Evolutionary conservation across 2,113 vertebrate genomes (phyloP).

Genomic region (Isurus oxyrinchus): DNA sequence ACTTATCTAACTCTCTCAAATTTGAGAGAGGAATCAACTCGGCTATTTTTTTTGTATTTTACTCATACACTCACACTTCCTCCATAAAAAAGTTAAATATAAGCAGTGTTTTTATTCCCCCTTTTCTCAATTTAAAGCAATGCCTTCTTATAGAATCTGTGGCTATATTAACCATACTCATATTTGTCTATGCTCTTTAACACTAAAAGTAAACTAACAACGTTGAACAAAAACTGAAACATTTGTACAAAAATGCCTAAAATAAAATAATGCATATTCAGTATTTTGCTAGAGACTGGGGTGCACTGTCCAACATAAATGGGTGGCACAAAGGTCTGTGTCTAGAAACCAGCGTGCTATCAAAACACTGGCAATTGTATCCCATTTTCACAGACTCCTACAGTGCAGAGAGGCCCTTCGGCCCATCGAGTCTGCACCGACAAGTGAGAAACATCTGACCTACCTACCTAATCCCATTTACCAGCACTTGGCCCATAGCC

Average conservation of each 20-base stretch:
- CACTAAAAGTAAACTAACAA: neutral
- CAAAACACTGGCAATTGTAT: neutral
- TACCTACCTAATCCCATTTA: no score
- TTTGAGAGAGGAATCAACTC: neutral
- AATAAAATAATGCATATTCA: neutral
- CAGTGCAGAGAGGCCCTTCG: no score
- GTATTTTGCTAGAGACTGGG: neutral
- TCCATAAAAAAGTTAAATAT: neutral
- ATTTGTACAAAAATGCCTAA: neutral
- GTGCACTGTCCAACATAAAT: neutral
- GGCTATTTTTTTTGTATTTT: neutral
- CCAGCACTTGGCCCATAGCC: no score
- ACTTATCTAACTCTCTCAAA: neutral
- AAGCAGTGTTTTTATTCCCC: neutral
- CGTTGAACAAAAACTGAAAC: neutral
- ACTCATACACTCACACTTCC: neutral
- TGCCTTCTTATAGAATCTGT: neutral
- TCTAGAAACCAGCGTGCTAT: neutral
- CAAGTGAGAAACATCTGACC: no score
- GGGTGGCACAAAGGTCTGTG: neutral
- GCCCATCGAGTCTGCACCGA: no score
- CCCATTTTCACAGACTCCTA: no score
- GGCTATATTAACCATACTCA: neutral
- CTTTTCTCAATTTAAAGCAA: neutral
- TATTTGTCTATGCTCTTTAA: neutral